Evolutionary conservation across 2,888 invertebrate species (phyloP).

Genomic region (Xestobium rufovillosum): DNA sequence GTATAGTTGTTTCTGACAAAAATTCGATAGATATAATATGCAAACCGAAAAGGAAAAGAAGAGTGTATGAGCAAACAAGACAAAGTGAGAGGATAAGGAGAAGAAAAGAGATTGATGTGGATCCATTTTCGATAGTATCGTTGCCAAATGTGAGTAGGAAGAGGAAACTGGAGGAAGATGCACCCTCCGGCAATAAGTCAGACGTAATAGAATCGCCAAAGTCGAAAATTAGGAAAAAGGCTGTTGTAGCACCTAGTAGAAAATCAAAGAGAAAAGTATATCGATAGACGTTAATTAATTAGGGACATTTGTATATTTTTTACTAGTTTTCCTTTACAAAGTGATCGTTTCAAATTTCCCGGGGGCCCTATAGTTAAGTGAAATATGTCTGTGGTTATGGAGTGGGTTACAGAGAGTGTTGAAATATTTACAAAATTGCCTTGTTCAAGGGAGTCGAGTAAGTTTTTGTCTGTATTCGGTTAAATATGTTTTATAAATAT

Average conservation of each 20-base stretch:
- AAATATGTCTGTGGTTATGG: no score
- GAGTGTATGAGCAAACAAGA: constrained; percentile 33
- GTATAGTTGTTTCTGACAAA: constrained; percentile 32
- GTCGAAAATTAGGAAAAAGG: constrained; percentile 34
- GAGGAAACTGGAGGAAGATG: constrained; percentile 24
- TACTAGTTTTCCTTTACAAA: no score
- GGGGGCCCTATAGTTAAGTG: no score
- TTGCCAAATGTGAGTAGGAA: constrained; percentile 30
- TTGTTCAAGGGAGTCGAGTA: no score
- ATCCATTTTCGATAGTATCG: constrained; percentile 23
- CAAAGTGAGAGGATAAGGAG: constrained; percentile 39
- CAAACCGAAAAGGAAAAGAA: constrained; percentile 21
- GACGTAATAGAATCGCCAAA: constrained; percentile 27
- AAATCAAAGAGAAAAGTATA: constrained; percentile 13
- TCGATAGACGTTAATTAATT: not conserved
- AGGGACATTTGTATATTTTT: no score
- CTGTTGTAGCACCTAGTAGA: constrained; percentile 16
- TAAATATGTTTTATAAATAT: no score
- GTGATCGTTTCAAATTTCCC: no score
- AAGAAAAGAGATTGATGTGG: constrained; percentile 34
- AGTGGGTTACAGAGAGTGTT: no score
- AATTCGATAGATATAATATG: constrained; percentile 11
- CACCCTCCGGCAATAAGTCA: constrained; percentile 8
- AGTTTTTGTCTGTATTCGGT: no score
- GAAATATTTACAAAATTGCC: no score